Evolutionary conservation across 2,797 vertebrate genomes (phyloP), one percentile per base, ranked within the genome.

Genomic region (Helarctos malayanus): DNA sequence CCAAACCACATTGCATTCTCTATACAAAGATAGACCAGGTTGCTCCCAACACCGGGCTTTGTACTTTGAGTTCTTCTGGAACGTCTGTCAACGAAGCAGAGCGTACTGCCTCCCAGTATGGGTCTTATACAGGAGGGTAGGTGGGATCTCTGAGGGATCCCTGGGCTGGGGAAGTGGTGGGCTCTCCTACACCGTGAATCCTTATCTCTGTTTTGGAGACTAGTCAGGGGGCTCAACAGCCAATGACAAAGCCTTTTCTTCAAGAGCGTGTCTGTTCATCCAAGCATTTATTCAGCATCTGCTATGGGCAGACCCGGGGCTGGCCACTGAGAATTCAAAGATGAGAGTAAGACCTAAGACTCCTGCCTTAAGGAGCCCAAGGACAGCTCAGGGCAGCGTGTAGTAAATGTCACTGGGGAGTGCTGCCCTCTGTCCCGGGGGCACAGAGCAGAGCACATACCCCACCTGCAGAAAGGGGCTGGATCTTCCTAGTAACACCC

Each of bases 381-480:
- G 9, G 75, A 15, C 25, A 88, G 63, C 14, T 41, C 59, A 27
- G 49, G 82, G 69, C 49, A 41, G 1, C 9, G 16, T 7, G 7
- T 23, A 57, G 21, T 38, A 54, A 45, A 76, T 65, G n/a, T 29
- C 52, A 16, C 7, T 6, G 2, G 5, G 1, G 12, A 65, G n/a
- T 73, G 45, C 11, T 9, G 54, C 15, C 25, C 3, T 0, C 25
- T 61, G 16, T 38, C 45, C 4, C 19, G 2, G 12, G 15, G 3
- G 7, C 49, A 15, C 19, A 29, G 71, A 35, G 54, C 29, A 1
- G 4, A 23, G 54, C n/a, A 27, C 14, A 52, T 18, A 25, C 32
- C 18, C 45, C 29, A 59, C 21, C 19, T 5, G 54, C 32, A 49
- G 57, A 23, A 79, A 65, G 49, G 65, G 32, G 12, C n/a, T 14